A percentile compares a stretch with the other conserved stretches of the same genome.
Evolutionary conservation across 2,797 vertebrate species (phyloP).

Genomic region (Cynopterus sphinx): DNA sequence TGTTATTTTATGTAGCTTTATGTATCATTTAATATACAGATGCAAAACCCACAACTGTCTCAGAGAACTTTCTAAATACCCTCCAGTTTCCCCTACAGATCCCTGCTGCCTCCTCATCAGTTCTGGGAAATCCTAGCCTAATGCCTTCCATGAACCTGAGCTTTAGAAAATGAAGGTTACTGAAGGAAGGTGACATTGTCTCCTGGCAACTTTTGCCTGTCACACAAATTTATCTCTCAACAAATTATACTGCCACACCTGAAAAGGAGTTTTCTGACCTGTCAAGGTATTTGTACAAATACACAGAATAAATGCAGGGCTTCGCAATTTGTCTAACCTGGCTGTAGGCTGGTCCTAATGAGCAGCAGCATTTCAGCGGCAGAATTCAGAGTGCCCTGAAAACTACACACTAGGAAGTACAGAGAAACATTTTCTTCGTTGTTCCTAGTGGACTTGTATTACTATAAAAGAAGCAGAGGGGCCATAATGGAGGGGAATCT

Average conservation of each 20-base stretch:
- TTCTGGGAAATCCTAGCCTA: background rate
- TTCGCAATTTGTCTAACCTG: background rate
- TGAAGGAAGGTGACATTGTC: background rate
- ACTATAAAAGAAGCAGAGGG: background rate
- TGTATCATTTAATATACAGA: background rate
- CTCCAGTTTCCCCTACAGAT: background rate
- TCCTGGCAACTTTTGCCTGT: slow-evolving; percentile 31
- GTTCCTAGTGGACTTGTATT: background rate
- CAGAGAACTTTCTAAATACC: background rate
- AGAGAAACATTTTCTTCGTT: background rate
- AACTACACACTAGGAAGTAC: background rate
- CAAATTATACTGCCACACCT: background rate
- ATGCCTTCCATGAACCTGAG: background rate
- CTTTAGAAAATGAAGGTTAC: background rate
- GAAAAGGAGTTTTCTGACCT: background rate
- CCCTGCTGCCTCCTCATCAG: background rate
- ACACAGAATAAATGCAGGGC: background rate
- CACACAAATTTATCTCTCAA: background rate
- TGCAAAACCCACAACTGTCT: background rate
- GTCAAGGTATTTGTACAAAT: background rate
- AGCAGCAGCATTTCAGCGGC: background rate
- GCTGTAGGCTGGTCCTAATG: background rate
- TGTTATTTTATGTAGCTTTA: background rate
- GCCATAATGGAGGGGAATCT: background rate
- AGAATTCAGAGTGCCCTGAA: background rate